Conservation (phyloP, 2,113 vertebrate species). For the Vulpes ferrilata region DNA sequence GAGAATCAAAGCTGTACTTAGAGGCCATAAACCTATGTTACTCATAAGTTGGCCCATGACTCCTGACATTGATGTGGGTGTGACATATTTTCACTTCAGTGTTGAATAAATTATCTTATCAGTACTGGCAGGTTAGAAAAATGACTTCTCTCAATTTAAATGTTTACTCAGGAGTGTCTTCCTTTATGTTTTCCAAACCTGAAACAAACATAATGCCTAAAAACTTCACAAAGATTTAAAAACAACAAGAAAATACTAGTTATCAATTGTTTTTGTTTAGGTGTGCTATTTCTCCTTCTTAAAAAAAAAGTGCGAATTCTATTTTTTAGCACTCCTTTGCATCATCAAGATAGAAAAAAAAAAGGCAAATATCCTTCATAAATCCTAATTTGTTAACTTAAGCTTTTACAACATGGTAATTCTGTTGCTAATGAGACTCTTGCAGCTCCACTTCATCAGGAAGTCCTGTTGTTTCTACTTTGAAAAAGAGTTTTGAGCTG, state of each 20-base stretch:
- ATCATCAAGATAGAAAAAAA: not conserved
- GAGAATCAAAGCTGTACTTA: not conserved
- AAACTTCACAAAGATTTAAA: not conserved
- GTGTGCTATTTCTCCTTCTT: not conserved
- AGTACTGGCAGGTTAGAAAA: constrained; percentile 1
- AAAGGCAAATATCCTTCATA: not conserved
- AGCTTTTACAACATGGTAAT: not conserved
- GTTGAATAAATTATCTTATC: constrained; percentile 43
- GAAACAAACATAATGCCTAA: not conserved
- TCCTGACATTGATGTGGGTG: not conserved
- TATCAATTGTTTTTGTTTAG: not conserved
- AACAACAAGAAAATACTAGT: not conserved
- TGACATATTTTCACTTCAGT: constrained; percentile 11
- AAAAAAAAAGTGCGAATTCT: not conserved
- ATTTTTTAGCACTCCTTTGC: not conserved
- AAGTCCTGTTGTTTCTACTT: not conserved
- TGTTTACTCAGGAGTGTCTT: not conserved
- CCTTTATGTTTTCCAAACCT: not conserved
- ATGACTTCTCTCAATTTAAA: not conserved
- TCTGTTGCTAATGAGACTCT: not conserved
- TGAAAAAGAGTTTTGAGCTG: not conserved
- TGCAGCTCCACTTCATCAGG: not conserved
- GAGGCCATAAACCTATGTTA: not conserved
- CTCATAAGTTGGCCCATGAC: not conserved
- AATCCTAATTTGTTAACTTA: not conserved